Evolutionary conservation across 2,888 invertebrate genomes (phyloP), one percentile per base, ranked within the genome.

Genomic region (Mythimna lalbum): DNA sequence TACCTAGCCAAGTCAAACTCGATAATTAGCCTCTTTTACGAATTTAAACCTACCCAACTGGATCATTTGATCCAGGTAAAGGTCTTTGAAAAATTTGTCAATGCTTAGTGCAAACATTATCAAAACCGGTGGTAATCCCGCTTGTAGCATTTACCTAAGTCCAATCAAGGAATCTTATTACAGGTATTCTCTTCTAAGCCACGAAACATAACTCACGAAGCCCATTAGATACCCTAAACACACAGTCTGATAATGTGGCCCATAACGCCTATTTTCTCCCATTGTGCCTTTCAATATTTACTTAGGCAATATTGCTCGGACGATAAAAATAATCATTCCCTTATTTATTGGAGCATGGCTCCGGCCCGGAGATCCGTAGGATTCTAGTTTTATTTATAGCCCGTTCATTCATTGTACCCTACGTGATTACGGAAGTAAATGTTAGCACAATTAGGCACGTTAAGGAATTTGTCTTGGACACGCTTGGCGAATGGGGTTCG

Each of bases 351-450:
- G 60, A 68, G n/a, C 23, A 66, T 65, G 47, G n/a, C 66, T 55
- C 19, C 66, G 57, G n/a, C 55, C 52, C 64, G 53, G 63, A 77
- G 78, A 80, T 81, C 57, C 61, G 65, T 53, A 57, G 65, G 72
- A 80, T 84, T 76, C 82, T 61, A 75, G 67, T 77, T 87, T 91
- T 91, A 91, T 91, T 90, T 91, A 90, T 81, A 88, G 71, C 52
- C 55, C 64, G 74, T 75, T 85, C 83, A 87, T 89, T 88, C 86
- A 88, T 90, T 90, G 91, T 90, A 36, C 72, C 72, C 57, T 73
- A 91, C 91, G 92, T 93, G 93, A 94, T 94, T 93, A 92, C 90
- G 90, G 90, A 89, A 92, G 93, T 90, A 94, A 94, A 94, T 94
- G 92, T 94, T 93, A 81, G 93, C 92, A 90, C 93, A 94, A 94